phyloP scores from a whole-genome alignment of 1,140 invertebrate species.

The Euglossa dilemma region DNA sequence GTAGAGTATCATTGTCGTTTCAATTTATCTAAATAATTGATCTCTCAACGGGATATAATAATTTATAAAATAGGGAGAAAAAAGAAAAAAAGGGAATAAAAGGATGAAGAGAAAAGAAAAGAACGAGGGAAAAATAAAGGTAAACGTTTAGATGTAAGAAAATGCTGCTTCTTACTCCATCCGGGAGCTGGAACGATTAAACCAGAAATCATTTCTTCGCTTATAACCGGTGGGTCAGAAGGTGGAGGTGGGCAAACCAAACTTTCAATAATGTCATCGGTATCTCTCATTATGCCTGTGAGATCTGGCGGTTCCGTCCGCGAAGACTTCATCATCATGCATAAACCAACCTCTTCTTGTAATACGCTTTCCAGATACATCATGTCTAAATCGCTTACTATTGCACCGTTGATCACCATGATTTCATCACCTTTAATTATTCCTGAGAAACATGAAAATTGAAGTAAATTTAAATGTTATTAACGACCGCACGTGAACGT shows the following conservation, averaged over 20 bases:
- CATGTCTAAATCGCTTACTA: slow-evolving; percentile 99
- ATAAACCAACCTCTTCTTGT: slow-evolving; percentile 96
- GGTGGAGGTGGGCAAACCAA: slow-evolving; percentile 97
- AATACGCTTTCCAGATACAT: slow-evolving; percentile 98
- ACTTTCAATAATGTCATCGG: slow-evolving; percentile 97
- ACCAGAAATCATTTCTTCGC: slow-evolving; percentile 97
- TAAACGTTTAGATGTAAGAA: not conserved
- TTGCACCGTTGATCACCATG: slow-evolving; percentile 98
- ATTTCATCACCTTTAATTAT: slow-evolving; percentile 99
- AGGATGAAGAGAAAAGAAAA: not conserved
- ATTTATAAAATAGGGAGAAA: too few species aligned
- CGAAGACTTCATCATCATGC: slow-evolving; percentile 99
- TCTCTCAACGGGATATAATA: too few species aligned
- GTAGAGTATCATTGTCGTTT: too few species aligned
- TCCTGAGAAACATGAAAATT: slow-evolving; percentile 83
- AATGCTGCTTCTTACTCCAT: slow-evolving; percentile 88
- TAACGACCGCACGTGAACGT: too few species aligned
- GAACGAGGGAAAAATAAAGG: not conserved
- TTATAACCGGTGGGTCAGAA: slow-evolving; percentile 94
- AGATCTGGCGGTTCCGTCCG: slow-evolving; percentile 96
- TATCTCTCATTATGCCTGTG: slow-evolving; percentile 90
- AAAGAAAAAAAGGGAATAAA: not conserved
- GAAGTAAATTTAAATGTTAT: not conserved
- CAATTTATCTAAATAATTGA: too few species aligned
- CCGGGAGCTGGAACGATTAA: slow-evolving; percentile 97